Percentiles rank a stretch among this genome's conserved stretches.
phyloP scores from a whole-genome alignment of 2,888 invertebrate species.

The Nemotelus pantherinus region DNA sequence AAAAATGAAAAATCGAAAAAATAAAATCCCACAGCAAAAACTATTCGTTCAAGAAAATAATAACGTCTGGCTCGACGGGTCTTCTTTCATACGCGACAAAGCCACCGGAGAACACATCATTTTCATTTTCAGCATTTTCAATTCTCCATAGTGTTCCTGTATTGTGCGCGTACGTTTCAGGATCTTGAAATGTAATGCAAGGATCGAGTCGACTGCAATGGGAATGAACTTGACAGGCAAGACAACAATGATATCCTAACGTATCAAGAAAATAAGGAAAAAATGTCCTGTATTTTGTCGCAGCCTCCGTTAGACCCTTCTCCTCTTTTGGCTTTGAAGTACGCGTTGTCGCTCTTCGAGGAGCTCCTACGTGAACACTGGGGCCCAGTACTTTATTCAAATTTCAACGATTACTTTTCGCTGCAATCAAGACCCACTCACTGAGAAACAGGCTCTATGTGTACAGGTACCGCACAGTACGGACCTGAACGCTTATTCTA shows the following conservation, averaged over 20 bases:
- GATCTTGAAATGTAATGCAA: slow-evolving; percentile 39
- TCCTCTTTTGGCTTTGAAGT: slow-evolving; percentile 30
- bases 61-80: slow-evolving; percentile 53
- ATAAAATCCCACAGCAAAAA: slow-evolving; percentile 9
- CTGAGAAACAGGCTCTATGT: slow-evolving; percentile 18
- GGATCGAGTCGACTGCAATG: not conserved
- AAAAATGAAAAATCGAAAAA: slow-evolving; percentile 22
- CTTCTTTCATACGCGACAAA: slow-evolving; percentile 46
- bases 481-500: slow-evolving; percentile 20
- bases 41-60: slow-evolving; percentile 47
- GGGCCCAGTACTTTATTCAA: slow-evolving; percentile 48
- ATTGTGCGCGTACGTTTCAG: slow-evolving; percentile 35
- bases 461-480: slow-evolving; percentile 45
- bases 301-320: slow-evolving; percentile 33
- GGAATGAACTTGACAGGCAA: slow-evolving; percentile 12
- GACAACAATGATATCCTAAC: slow-evolving; percentile 25
- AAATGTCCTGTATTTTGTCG: slow-evolving; percentile 37
- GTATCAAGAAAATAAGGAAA: slow-evolving; percentile 31
- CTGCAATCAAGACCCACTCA: slow-evolving; percentile 47
- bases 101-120: slow-evolving; percentile 34
- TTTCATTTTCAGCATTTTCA: slow-evolving; percentile 25
- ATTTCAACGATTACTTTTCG: slow-evolving; percentile 44
- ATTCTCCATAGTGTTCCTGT: slow-evolving; percentile 39
- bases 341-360: slow-evolving; percentile 25
- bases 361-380: slow-evolving; percentile 18